phyloP scores from a whole-genome alignment of 2,797 vertebrate genomes.

The Mormyrops boulengeri region DNA sequence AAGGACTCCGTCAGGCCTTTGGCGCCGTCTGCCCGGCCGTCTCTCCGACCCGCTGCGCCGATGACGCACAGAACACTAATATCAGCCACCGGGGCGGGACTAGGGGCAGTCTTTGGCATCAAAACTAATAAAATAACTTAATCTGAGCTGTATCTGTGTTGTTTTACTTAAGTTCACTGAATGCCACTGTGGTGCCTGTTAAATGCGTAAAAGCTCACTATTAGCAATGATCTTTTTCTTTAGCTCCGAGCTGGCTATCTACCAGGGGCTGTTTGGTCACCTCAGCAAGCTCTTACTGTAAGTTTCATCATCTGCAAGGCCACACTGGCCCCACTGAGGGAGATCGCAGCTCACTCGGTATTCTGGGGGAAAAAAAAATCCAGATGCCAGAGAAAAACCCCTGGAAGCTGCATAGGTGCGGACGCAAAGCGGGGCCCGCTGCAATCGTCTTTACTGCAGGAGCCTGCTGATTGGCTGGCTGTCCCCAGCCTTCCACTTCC shows the following conservation, averaged over 20 bases:
- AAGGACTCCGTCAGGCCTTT: not conserved
- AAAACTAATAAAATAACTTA: not conserved
- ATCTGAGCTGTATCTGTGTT: not conserved
- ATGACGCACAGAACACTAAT: not conserved
- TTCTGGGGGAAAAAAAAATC: not conserved
- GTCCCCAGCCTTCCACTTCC: slow-evolving; percentile 53
- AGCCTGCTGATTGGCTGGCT: slow-evolving; percentile 49
- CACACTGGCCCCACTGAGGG: not conserved
- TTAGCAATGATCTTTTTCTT: not conserved
- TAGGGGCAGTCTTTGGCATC: not conserved
- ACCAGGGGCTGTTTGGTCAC: not conserved
- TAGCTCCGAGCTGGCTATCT: not conserved
- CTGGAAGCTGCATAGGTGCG: not conserved
- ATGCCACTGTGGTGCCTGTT: not conserved
- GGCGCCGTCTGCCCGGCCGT: not conserved
- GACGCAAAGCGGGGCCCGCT: not conserved
- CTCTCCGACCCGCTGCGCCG: not conserved
- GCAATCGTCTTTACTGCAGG: slow-evolving; percentile 33
- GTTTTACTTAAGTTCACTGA: not conserved
- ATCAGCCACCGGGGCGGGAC: not conserved
- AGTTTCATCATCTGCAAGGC: not conserved
- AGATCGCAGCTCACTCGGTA: not conserved
- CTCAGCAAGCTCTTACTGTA: slow-evolving; percentile 11
- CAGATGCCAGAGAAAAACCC: slow-evolving; percentile 9
- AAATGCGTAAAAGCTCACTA: not conserved